Conservation (phyloP, 2,888 invertebrate genomes). For the Caenorhabditis panamensis region DNA sequence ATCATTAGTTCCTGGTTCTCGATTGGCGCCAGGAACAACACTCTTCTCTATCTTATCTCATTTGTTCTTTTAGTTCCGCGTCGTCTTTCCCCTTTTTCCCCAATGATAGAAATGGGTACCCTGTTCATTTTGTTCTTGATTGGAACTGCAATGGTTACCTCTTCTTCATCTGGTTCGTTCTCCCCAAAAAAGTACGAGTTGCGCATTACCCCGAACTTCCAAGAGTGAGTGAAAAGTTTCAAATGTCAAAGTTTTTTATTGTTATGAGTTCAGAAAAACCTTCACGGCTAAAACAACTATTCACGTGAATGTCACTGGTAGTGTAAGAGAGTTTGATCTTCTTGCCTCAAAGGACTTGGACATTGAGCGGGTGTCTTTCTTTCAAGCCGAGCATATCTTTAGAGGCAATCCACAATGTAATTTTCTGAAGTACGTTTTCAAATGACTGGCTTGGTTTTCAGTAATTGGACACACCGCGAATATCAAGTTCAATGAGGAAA, state of each 20-base stretch:
- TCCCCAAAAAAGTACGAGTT: conserved; percentile 24
- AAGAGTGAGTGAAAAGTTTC: not conserved
- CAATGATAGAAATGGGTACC: conserved; percentile 1
- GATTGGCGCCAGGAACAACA: too few relatives aligned
- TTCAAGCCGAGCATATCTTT: not conserved
- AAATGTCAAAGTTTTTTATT: not conserved
- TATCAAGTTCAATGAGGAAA: not conserved
- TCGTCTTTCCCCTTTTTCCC: too few relatives aligned
- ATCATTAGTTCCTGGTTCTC: too few relatives aligned
- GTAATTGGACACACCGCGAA: not conserved
- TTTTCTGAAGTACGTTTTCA: not conserved
- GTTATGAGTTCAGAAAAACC: conserved; percentile 1
- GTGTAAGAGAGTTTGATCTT: conserved; percentile 21
- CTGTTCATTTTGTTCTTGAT: not conserved
- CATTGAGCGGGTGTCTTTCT: conserved; percentile 9
- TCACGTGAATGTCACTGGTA: conserved; percentile 13
- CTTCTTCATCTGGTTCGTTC: conserved; percentile 1
- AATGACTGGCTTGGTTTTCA: not conserved
- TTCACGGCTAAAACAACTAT: conserved; percentile 12
- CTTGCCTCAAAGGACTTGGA: conserved; percentile 17
- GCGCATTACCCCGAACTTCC: conserved; percentile 17
- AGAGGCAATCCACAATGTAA: conserved; percentile 8
- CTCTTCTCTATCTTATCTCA: too few relatives aligned
- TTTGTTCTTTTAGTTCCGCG: too few relatives aligned
- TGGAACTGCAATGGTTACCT: not conserved